Evolutionary conservation across 2,113 vertebrate species (phyloP), one percentile per base, ranked within the genome.

Genomic region (Corythaixoides concolor): DNA sequence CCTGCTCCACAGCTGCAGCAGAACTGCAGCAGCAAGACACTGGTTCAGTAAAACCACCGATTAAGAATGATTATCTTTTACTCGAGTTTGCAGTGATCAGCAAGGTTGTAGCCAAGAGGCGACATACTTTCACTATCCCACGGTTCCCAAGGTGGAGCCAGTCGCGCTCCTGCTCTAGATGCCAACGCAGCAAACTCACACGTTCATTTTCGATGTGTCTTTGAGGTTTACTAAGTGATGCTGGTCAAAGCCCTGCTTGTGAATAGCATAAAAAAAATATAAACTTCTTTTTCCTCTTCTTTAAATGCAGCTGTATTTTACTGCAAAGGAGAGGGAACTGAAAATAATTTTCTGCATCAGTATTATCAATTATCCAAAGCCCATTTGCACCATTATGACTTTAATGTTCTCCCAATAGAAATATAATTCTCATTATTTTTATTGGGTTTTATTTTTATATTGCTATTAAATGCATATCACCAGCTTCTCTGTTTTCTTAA

Each of bases 361-460:
- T 95, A 95, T 95, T 95, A 97, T 95, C 97, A 97, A 89, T 96
- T 97, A 95, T 91, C 92, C 59, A 96, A 97, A 97, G 85, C 91
- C 96, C 89, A 89, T 95, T 96, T 91, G 94, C 77, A 92, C 90
- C 81, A 95, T 97, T 96, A 96, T 85, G 89, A 74, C 55, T 96
- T 95, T 96, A 95, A 94, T 89, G 76, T 89, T 87, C 62, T 97
- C 94, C 87, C 96, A 94, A 55, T 26, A 95, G 94, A 97, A 91
- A 94, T 91, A 95, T 97, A 96, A 97, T 89, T 95, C 91, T 95
- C 84, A 91, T 97, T 95, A 95, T 97, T 97, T 97, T 95, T 97
- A 97, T 94, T 95, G 83, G 63, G 78, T 35, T 97, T 97, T 96
- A 95, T 93, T 96, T 95, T 97, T 95, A 95, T 89, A 94, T 91